Evolutionary conservation across 92 coral and sea anemone species (phyloP), one percentile per base, ranked within the genome.

Genomic region (Bergia sp.): DNA sequence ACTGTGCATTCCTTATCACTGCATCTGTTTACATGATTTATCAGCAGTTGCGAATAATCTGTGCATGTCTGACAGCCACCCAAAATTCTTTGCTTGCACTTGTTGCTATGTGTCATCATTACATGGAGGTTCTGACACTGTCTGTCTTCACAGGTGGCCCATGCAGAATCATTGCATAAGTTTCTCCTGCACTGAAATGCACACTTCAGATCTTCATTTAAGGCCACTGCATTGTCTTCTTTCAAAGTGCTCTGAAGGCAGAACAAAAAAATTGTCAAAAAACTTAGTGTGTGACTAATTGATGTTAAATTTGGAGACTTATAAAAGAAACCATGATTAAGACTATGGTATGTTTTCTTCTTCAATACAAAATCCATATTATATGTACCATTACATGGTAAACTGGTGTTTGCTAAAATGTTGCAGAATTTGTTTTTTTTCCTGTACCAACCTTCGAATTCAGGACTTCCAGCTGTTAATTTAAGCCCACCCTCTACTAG

Each of bases 11-110:
- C 71, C 57, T 37, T 88, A 55, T 12, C 5, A 37, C 57, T 16
- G n/a, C 95, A 93, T 12, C 69, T 82, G n/a, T 61, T 77, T 2
- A 84, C 85, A 79, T 93, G 95, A 47, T 21, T 80, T 29, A 73
- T 37, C 45, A 91, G 82, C 23, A 82, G 44, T 9, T 88, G 76
- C 3, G 49, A 49, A 23, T 71, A 86, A 8, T 40, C 36, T 53
- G 71, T 75, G 81, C 95, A 93, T 38, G 21, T 36, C 10, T 10
- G 20, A 42, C 95, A 93, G 40, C 95, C 91, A 36, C 95, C 95
- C 10, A 93, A 81, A 1, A 57, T 91, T 50, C 78, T 84, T 64
- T 86, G 85, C n/a, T 23, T 81, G 65, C 94, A 92, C 29, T 82
- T 87, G 81, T 41, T 79, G 18, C 93, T 88, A 81, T 93, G 95